A percentile compares a stretch with the other conserved stretches of the same genome.
Conservation (phyloP, 2,113 vertebrate species). For the Nerophis ophidion region DNA sequence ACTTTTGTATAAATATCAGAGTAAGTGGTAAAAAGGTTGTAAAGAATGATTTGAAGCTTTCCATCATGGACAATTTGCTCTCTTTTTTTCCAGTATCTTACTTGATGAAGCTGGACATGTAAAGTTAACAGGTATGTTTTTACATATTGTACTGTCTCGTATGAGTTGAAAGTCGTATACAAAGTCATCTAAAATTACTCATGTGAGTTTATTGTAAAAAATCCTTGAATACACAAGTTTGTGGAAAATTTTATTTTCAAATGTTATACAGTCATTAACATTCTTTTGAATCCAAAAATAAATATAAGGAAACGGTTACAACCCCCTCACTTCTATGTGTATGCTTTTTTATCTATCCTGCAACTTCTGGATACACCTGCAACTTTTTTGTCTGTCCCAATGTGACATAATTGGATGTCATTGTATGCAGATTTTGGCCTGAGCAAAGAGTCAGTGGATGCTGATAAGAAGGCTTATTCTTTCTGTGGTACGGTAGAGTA, state of each 20-base stretch:
- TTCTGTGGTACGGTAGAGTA: slow-evolving; percentile 99
- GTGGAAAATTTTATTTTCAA: not conserved
- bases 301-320: not conserved
- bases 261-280: not conserved
- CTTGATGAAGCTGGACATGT: slow-evolving; percentile 99
- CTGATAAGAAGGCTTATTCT: slow-evolving; percentile 97
- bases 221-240: not conserved
- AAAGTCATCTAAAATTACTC: too few relatives aligned
- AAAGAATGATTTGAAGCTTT: not conserved
- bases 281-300: too few relatives aligned
- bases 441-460: slow-evolving; percentile 98
- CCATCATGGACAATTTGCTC: not conserved
- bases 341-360: not conserved
- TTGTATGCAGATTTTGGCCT: slow-evolving; percentile 88
- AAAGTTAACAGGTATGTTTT: slow-evolving; percentile 92
- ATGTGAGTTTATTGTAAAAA: too few relatives aligned
- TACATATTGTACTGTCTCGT: not conserved
- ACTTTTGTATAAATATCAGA: too few relatives aligned
- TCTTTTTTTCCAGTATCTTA: slow-evolving; percentile 97
- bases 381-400: not conserved
- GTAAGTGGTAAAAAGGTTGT: too few relatives aligned
- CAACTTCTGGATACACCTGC: not conserved
- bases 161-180: not conserved
- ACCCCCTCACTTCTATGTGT: not conserved
- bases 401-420: slow-evolving; percentile 5